Evolutionary conservation across 2,113 vertebrate genomes (phyloP), one percentile per base, ranked within the genome.

Genomic region (Podocnemis expansa): DNA sequence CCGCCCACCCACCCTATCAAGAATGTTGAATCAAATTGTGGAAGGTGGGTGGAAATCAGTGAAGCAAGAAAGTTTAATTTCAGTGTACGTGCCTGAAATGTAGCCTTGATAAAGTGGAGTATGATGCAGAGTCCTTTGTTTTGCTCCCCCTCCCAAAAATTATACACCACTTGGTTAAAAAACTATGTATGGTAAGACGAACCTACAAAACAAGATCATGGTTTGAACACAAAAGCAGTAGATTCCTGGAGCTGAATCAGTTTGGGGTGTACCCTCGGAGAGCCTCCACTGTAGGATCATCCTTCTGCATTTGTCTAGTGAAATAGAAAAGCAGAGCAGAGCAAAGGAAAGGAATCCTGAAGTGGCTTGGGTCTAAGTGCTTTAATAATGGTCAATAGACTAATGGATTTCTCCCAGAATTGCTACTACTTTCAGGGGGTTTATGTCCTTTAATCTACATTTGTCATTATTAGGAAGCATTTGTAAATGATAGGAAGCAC

Each of bases 11-110:
- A n/a, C n/a, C n/a, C n/a, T n/a, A 88, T 91, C 63, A 90, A 73
- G 90, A 97, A 84, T 94, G 82, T 51, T 14, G 90, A 78, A 52
- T 52, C 13, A 14, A 73, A 94, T 94, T 96, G 45, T 93, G 41
- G 94, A 89, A 87, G 87, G 89, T 93, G 85, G 63, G 29, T 27
- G n/a, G 91, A 24, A 49, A 58, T 93, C 91, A 96, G 82, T 83
- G 87, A 89, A 92, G 87, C 27, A 70, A 34, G 49, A 47, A 14
- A 21, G 6, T 45, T 80, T 19, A 45, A 29, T 91, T 89, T 97
- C 78, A 83, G 96, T 91, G 87, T 75, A 95, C 90, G 79, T 91
- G 85, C 87, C 83, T 95, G 95, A 81, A 51, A 58, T 51, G 31
- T 38, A 93, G 82, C 38, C 79, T 5, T 81, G 4, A 4, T 56